A percentile compares a stretch with the other conserved stretches of the same genome.
Evolutionary conservation across 2,113 vertebrate species (phyloP).

Genomic region (Neodon shergylaensis): DNA sequence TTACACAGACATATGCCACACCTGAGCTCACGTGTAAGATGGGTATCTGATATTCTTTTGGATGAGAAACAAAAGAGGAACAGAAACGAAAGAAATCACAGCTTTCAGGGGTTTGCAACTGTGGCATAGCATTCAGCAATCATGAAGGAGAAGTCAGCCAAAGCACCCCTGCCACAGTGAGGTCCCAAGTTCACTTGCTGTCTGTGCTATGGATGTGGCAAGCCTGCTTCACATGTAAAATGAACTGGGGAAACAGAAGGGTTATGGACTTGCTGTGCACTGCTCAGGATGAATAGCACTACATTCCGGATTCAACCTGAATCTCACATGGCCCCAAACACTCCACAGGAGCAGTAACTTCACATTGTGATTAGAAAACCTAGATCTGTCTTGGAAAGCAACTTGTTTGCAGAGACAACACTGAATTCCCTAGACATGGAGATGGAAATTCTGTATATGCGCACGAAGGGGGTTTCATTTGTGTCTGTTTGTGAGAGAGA

Average conservation of each 20-base stretch:
- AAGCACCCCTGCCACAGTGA: not conserved
- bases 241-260: not conserved
- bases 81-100: not conserved
- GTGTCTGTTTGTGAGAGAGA: not conserved
- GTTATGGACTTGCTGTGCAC: not conserved
- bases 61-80: slow-evolving; percentile 1
- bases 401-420: not conserved
- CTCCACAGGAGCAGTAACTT: not conserved
- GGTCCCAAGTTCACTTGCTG: not conserved
- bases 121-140: not conserved
- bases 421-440: not conserved
- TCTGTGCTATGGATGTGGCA: too few species aligned
- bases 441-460: not conserved
- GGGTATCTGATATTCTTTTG: too few species aligned
- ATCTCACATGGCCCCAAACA: not conserved
- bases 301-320: not conserved
- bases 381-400: not conserved
- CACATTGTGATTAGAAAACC: not conserved
- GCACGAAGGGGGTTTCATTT: not conserved
- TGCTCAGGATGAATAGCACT: not conserved
- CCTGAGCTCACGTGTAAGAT: not conserved
- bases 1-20: not conserved
- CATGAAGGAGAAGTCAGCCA: not conserved
- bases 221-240: not conserved
- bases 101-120: not conserved